Evolutionary conservation across 2,113 vertebrate species (phyloP), one percentile per base, ranked within the genome.

Genomic region (Picathartes gymnocephalus): DNA sequence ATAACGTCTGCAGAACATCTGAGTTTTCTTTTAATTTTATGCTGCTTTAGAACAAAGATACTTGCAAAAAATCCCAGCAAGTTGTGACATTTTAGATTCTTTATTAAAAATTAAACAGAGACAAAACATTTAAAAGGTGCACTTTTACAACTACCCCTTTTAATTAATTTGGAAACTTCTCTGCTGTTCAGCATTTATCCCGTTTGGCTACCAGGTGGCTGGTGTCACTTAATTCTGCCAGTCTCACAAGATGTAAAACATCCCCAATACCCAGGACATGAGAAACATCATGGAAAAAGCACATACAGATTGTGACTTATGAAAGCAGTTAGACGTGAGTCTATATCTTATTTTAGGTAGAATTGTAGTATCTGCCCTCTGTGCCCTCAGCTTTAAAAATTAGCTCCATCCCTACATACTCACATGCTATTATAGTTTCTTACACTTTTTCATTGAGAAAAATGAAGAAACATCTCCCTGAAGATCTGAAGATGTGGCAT

Each of bases 1-100:
- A 85, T 62, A 73, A 61, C 1, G 33, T 81, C 92, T 93, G 60
- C 65, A 81, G 48, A 85, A 76, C 37, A 69, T 86, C 71, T 88
- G 71, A 90, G 17, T 40, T 88, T 92, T 73, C 90, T 91, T 86
- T 73, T 19, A 51, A 77, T 93, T 90, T 92, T 62, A 68, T n/a
- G 60, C 42, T 18, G 30, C 57, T 92, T 86, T 48, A 65, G 71
- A 92, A 54, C 47, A 94, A 84, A 84, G 39, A 74, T 48, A 8
- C 40, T 88, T 83, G 28, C 70, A 92, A 44, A 44, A 93, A 77
- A 37, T 61, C 44, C n/a, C 35, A 82, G 42, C 8, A 74, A 84
- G 3, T 17, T 88, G 19, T 2, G 9, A 58, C 12, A 61, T 74
- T 83, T 94, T 74, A 39, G 45, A 8, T 45, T 80, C 31, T 33